These are phyloP conservation scores for Ptycholaimellus sp. DNA, from an alignment of 2,888 invertebrate species.

Conservation along the genomic window DNA sequence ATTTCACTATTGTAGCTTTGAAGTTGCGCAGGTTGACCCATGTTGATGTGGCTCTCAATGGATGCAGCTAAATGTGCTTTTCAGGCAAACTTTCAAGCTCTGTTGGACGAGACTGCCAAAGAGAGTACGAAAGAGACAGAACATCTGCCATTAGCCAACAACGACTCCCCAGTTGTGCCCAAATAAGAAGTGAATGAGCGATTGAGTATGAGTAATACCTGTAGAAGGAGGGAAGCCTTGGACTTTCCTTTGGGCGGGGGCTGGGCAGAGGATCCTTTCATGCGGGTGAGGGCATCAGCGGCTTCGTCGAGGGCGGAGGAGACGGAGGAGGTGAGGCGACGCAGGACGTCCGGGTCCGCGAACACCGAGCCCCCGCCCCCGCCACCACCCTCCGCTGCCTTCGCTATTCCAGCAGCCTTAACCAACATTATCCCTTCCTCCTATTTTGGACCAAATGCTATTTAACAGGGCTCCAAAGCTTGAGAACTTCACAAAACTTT, in stretches of 20 bases:
- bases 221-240: neutral
- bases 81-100: too few species aligned
- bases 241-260: neutral
- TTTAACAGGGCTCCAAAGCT: too few species aligned
- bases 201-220: neutral
- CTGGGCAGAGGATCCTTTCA: conserved; percentile 37
- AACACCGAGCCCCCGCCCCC: conserved; percentile 26
- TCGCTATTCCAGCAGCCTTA: conserved; percentile 53
- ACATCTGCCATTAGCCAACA: neutral
- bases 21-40: too few species aligned
- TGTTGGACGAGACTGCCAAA: too few species aligned
- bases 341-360: conserved; percentile 62
- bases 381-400: conserved; percentile 42
- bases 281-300: conserved; percentile 75
- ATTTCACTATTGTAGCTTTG: too few species aligned
- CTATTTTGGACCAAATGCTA: neutral
- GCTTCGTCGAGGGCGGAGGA: conserved; percentile 88
- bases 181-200: neutral
- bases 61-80: too few species aligned
- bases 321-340: conserved; percentile 60
- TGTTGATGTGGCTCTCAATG: too few species aligned
- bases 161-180: neutral
- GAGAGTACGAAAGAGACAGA: neutral
- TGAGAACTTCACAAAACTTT: too few species aligned
- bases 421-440: conserved; percentile 1